Base-by-base conservation (phyloP, 2,797 vertebrate genomes). In the Crypturellus tataupa region DNA sequence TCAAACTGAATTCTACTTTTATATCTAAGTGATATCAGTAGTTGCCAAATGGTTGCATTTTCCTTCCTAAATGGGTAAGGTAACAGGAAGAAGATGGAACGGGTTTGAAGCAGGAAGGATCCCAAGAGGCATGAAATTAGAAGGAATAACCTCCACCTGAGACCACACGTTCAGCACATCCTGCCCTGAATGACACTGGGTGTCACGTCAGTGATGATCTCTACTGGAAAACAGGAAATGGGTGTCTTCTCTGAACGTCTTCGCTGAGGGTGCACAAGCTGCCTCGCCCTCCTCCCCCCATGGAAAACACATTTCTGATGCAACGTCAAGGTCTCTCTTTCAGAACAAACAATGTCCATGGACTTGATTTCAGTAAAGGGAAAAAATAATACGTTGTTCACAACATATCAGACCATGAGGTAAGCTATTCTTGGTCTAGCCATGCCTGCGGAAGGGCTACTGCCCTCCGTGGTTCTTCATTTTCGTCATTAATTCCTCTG, bases 111-210 rank as follows among this genome's bases (percentile, higher is more conserved):
- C 72, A 95, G 63, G 90, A 88, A 88, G 85, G 23, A 62, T 44
- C 47, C 72, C 76, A 72, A 79, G 12, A 71, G 44, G 77, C 8
- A 0, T 73, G 72, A 56, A 60, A 63, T 77, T 70, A 70, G 51
- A 69, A 76, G 77, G 86, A 60, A 37, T 90, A 90, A 93, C 80
- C 90, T 92, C 60, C 81, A 93, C 86, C 71, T 90, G 75, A 90
- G 76, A 85, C 72, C 69, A 84, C 31, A 17, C 0, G 27, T 0
- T 12, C 78, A 40, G 42, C 44, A 88, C 86, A 91, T 91, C 86
- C 95, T 86, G 64, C 63, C 73, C 68, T 31, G 59, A 18, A 19
- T n/a, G 25, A 0, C 0, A 62, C 78, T 58, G 1, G 0, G 40
- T 78, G 65, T 58, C 0, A 0, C 37, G 37, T 9, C 0, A 0